Evolutionary conservation across 2,797 vertebrate genomes (phyloP).

Genomic region (Amniataba percoides): DNA sequence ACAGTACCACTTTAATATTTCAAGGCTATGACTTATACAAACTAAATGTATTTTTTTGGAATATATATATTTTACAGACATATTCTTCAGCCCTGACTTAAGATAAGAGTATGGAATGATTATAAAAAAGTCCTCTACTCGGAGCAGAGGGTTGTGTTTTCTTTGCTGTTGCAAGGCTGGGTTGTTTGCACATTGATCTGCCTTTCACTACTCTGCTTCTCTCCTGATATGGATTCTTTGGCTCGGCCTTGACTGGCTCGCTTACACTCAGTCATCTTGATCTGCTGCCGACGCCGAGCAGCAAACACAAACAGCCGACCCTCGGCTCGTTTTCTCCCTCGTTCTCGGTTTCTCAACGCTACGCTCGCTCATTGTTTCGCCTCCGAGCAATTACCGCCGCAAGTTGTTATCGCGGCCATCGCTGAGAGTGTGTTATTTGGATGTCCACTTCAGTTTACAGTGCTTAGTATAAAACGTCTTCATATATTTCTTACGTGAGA

Average conservation of each 20-base stretch:
- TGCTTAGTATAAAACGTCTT: background rate
- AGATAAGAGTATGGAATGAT: conserved; percentile 32
- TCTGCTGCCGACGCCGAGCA: conserved; percentile 50
- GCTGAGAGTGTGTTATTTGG: conserved; percentile 9
- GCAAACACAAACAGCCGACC: conserved; percentile 53
- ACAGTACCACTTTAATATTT: conserved; percentile 28
- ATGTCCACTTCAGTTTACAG: conserved; percentile 28
- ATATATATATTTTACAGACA: background rate
- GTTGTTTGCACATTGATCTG: conserved; percentile 70
- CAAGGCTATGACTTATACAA: conserved; percentile 21
- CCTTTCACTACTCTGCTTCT: conserved; percentile 56
- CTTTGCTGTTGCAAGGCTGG: conserved; percentile 34
- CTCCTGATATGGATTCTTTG: conserved; percentile 70
- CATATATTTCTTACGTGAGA: conserved; percentile 15
- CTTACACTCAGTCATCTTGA: conserved; percentile 65
- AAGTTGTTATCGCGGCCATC: conserved; percentile 5
- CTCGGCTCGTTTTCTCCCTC: conserved; percentile 26
- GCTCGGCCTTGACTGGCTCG: conserved; percentile 65
- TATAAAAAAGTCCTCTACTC: conserved; percentile 25
- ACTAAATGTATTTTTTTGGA: background rate
- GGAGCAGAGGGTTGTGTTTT: conserved; percentile 36
- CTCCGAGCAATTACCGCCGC: conserved; percentile 24
- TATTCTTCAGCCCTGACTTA: conserved; percentile 32
- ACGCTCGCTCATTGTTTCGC: conserved; percentile 38
- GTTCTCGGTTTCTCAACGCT: conserved; percentile 7